phyloP scores from a whole-genome alignment of 1,140 invertebrate species.

The Gryllus bimaculatus region DNA sequence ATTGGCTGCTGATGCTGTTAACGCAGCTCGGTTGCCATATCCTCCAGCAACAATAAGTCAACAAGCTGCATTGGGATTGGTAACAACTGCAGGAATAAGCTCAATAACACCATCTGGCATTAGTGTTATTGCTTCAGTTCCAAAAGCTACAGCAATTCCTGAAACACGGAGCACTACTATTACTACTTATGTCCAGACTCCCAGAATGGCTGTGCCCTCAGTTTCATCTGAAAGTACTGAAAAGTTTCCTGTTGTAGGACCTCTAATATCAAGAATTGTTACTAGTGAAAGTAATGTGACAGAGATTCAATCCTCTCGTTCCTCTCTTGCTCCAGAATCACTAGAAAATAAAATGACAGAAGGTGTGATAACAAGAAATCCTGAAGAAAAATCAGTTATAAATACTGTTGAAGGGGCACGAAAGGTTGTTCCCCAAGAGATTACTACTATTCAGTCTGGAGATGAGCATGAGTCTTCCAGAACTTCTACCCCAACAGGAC shows the following conservation, averaged over 20 bases:
- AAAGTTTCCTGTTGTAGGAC: no score
- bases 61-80: neutral
- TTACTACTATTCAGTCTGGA: no score
- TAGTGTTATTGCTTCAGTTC: conserved; percentile 20
- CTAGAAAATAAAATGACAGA: neutral
- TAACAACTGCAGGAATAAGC: neutral
- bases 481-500: no score
- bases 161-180: neutral
- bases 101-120: conserved; percentile 12
- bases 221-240: neutral
- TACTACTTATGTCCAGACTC: neutral
- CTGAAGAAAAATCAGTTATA: neutral
- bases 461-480: no score
- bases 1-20: conserved; percentile 29
- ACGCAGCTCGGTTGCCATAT: conserved; percentile 24
- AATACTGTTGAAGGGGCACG: neutral
- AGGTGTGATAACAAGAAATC: neutral
- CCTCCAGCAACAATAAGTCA: conserved; percentile 20
- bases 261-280: no score
- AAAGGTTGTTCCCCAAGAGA: neutral
- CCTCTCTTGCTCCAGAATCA: no score
- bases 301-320: no score
- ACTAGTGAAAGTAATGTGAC: no score
- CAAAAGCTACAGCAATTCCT: conserved; percentile 3
- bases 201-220: conserved; percentile 7